Evolutionary conservation across 2,113 vertebrate genomes (phyloP), one percentile per base, ranked within the genome.

Genomic region (Brienomyrus longianalis): DNA sequence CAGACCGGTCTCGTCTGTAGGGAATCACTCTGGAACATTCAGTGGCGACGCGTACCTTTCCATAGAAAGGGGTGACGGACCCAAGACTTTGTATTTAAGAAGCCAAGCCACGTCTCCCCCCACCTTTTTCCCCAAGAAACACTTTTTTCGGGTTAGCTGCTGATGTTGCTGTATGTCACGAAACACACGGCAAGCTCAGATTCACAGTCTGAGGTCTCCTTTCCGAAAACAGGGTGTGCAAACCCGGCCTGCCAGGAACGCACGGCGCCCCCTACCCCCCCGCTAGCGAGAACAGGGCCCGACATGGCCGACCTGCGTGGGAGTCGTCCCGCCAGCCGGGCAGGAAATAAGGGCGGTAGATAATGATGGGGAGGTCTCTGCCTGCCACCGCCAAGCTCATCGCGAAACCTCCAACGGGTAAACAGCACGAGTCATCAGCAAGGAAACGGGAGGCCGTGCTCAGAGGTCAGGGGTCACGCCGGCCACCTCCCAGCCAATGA

Each of bases 1-100:
- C 51, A 54, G 31, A 54, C 85, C 50, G 21, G 43, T 56, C 54
- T 13, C 23, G 31, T 91, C 89, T 91, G 54, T 88, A 1, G 83
- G 48, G 88, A 91, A 91, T 90, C 59, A 91, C 91, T 89, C 21
- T 88, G 87, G 84, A 45, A 74, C 3, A 27, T 62, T 87, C 90
- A 50, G 52, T 89, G 90, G 91, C 89, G 92, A 90, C 88, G 66
- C 39, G 92, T 89, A 91, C 90, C 51, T 7, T 87, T 31, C 85
- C 90, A 9, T 39, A 48, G 43, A 7, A 59, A 47, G 27, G 47
- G 89, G 90, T 83, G 91, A 88, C 19, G 43, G 50, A 90, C 90
- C 90, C 21, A 31, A 87, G 88, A 43, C 84, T 84, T 88, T 47
- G 85, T 35, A 23, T 19, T 84, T 47, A 84, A 48, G 83, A 43